Percentiles rank a stretch among this genome's conserved stretches.
Conservation (phyloP, 2,113 vertebrate species). For the Sialia sialis region DNA sequence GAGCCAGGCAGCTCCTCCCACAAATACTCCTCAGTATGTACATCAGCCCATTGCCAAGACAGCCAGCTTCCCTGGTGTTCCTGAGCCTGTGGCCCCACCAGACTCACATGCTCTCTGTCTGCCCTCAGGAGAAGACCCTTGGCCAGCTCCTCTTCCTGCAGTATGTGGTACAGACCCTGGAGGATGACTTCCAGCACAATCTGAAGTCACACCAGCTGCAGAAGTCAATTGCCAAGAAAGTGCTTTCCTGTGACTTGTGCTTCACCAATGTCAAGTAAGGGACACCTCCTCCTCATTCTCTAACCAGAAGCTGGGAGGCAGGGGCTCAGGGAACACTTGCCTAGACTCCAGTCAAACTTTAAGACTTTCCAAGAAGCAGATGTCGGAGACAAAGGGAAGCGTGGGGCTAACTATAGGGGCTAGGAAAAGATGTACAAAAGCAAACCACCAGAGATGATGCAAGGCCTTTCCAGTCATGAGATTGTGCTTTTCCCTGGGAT, state of each 20-base stretch:
- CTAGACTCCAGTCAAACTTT: background rate
- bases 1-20: background rate
- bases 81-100: background rate
- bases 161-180: slow-evolving; percentile 87
- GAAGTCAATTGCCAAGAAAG: slow-evolving; percentile 79
- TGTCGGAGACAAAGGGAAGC: background rate
- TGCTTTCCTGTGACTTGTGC: slow-evolving; percentile 83
- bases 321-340: background rate
- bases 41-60: background rate
- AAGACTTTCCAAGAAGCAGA: background rate
- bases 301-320: background rate
- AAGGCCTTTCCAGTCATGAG: background rate
- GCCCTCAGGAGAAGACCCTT: slow-evolving; percentile 72
- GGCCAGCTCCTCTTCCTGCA: slow-evolving; percentile 83
- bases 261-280: slow-evolving; percentile 84
- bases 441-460: background rate
- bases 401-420: background rate
- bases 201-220: slow-evolving; percentile 67
- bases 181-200: slow-evolving; percentile 86
- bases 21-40: background rate
- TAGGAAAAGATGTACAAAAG: background rate
- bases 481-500: background rate
- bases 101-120: background rate
- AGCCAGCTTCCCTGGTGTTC: background rate
- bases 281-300: background rate